Percentiles rank a stretch among this genome's conserved stretches.
phyloP scores from a whole-genome alignment of 2,797 vertebrate species.

The Sebastes glaucus region DNA sequence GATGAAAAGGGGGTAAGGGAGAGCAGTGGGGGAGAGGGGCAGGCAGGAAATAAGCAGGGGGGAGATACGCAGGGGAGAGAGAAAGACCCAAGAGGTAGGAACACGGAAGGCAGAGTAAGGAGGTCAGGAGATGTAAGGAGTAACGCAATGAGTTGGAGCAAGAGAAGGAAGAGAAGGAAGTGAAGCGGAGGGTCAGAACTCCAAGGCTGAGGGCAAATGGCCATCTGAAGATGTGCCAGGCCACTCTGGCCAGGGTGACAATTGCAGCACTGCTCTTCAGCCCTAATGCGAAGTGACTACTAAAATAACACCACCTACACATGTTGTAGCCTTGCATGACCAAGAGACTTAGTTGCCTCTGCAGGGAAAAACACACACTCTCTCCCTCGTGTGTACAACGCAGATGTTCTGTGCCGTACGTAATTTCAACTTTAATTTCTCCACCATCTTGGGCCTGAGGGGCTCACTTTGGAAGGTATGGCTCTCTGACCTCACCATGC shows the following conservation, averaged over 20 bases:
- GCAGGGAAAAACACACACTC: conserved; percentile 7
- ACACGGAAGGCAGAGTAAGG: not conserved
- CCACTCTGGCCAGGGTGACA: conserved; percentile 31
- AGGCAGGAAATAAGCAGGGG: conserved; percentile 3
- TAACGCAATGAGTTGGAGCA: not conserved
- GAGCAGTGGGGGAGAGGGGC: not conserved
- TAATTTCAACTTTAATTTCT: conserved; percentile 21
- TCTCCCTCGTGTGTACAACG: not conserved
- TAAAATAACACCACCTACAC: conserved; percentile 61
- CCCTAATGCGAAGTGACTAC: conserved; percentile 60
- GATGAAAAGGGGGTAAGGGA: conserved; percentile 25
- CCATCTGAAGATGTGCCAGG: conserved; percentile 42
- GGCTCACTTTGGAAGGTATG: conserved; percentile 23
- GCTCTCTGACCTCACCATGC: conserved; percentile 49
- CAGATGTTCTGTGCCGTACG: conserved; percentile 24
- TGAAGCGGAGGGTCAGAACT: conserved; percentile 8
- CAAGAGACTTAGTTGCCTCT: conserved; percentile 28
- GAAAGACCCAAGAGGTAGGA: conserved; percentile 8
- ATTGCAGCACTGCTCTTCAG: conserved; percentile 25
- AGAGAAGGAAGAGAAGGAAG: not conserved
- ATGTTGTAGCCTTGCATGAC: conserved; percentile 32
- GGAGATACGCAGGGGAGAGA: not conserved
- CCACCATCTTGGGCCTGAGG: conserved; percentile 21
- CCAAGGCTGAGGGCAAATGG: conserved; percentile 32
- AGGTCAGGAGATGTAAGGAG: not conserved